Base-by-base conservation (phyloP, 2,888 invertebrate genomes). In the Lycocerus yunnanus region DNA sequence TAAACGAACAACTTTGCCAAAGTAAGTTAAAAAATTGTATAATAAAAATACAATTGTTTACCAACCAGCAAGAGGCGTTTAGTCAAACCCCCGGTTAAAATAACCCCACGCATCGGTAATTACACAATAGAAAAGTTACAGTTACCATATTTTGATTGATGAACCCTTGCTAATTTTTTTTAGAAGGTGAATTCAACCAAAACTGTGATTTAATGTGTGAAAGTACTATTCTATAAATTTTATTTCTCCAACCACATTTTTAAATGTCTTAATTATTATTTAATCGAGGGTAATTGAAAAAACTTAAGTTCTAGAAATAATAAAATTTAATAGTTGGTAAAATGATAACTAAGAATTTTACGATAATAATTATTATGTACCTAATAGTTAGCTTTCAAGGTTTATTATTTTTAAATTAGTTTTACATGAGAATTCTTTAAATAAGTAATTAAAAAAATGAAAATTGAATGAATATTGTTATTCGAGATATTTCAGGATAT, bases 81-180 rank as follows among this genome's bases (percentile, higher is more conserved):
- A 18, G 61, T 13, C 61, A 63, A 63, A 63, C 61, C 61, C 61
- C 15, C 9, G 16, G 13, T 63, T 18, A 71, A 75, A 71, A 16
- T 43, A 27, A 71, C 73, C 76, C 71, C 71, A 76, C 80, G 80
- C 73, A 74, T 78, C 72, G 79, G 79, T 82, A 82, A 82, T 82
- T 82, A 83, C 82, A 82, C 79, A 80, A 68, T 58, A 60, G 82
- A 80, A 70, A 70, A 27, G 20, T 63, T 84, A 83, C 82, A 83
- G 82, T 83, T 84, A 43, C 43, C 84, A 84, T 83, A 82, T 80
- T 85, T 84, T 83, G 84, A 85, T 83, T 82, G 84, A 84, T 83
- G 82, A 82, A 81, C 84, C 84, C 83, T 84, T 84, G 84, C 84
- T 84, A 84, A 83, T 81, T 83, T 83, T 82, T 83, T 83, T 81